phyloP scores from a whole-genome alignment of 92 coral and sea anemone genomes.

The Siderastrea radians region DNA sequence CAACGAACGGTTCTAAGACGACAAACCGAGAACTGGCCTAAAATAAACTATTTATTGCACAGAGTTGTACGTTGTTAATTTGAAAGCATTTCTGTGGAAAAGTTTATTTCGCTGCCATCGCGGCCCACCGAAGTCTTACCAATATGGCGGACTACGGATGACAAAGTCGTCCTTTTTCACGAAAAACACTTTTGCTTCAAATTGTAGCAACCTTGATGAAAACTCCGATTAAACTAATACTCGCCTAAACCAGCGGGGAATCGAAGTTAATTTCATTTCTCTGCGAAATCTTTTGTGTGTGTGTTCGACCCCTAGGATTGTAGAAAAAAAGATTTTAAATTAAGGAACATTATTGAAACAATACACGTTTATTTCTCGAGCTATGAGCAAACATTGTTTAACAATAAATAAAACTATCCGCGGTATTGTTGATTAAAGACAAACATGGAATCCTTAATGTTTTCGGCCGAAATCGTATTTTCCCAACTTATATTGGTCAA shows the following conservation, averaged over 20 bases:
- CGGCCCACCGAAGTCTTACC: too few relatives aligned
- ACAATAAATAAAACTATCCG: neutral
- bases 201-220: too few relatives aligned
- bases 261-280: slow-evolving; percentile 1
- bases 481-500: neutral
- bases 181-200: too few relatives aligned
- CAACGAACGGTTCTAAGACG: too few relatives aligned
- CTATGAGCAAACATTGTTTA: neutral
- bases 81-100: too few relatives aligned
- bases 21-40: too few relatives aligned
- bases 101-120: too few relatives aligned
- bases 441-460: neutral
- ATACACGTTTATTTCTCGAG: slow-evolving; percentile 4
- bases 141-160: too few relatives aligned
- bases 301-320: neutral
- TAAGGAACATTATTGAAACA: slow-evolving; percentile 7
- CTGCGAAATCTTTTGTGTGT: neutral
- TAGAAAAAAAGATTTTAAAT: neutral
- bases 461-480: neutral
- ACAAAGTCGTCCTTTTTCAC: too few relatives aligned
- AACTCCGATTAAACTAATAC: neutral
- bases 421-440: neutral
- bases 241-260: slow-evolving; percentile 10
- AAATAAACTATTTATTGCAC: too few relatives aligned
- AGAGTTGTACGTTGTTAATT: too few relatives aligned